phyloP scores from a whole-genome alignment of 2,113 vertebrate genomes.

The Callorhinus ursinus region DNA sequence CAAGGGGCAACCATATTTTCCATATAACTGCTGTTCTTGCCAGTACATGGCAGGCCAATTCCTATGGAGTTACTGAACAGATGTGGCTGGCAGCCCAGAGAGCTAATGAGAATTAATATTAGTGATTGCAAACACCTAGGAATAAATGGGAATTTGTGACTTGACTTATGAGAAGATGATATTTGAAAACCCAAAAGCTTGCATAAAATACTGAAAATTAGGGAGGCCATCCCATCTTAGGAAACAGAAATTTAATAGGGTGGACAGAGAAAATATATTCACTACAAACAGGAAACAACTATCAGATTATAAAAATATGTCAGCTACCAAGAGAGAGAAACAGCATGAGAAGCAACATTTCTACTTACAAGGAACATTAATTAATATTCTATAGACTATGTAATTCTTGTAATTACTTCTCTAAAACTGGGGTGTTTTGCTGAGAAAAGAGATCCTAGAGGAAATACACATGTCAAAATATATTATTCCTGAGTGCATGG shows the following conservation, averaged over 20 bases:
- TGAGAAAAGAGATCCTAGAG: constrained; percentile 66
- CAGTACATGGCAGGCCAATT: constrained; percentile 34
- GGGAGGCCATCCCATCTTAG: not conserved
- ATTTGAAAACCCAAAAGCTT: constrained; percentile 58
- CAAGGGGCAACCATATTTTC: constrained; percentile 51
- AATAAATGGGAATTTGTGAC: constrained; percentile 66
- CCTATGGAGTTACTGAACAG: constrained; percentile 3
- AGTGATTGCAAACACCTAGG: constrained; percentile 58
- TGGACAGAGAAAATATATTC: constrained; percentile 35
- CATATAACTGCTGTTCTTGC: not conserved
- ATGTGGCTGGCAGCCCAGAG: constrained; percentile 54
- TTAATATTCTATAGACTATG: constrained; percentile 74
- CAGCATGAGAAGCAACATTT: constrained; percentile 55
- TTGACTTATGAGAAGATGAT: constrained; percentile 65
- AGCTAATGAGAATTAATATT: constrained; percentile 79
- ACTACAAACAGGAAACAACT: constrained; percentile 2
- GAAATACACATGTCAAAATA: constrained; percentile 74
- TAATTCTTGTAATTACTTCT: constrained; percentile 69
- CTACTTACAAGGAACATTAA: constrained; percentile 61
- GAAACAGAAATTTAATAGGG: constrained; percentile 2
- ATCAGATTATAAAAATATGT: constrained; percentile 34
- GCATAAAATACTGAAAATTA: not conserved
- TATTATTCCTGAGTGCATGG: constrained; percentile 25
- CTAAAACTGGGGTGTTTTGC: constrained; percentile 59
- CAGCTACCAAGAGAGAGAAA: not conserved